A percentile compares a stretch with the other conserved stretches of the same genome.
Evolutionary conservation across 2,113 vertebrate species (phyloP).

Genomic region (Pseudorectes ferrugineus): DNA sequence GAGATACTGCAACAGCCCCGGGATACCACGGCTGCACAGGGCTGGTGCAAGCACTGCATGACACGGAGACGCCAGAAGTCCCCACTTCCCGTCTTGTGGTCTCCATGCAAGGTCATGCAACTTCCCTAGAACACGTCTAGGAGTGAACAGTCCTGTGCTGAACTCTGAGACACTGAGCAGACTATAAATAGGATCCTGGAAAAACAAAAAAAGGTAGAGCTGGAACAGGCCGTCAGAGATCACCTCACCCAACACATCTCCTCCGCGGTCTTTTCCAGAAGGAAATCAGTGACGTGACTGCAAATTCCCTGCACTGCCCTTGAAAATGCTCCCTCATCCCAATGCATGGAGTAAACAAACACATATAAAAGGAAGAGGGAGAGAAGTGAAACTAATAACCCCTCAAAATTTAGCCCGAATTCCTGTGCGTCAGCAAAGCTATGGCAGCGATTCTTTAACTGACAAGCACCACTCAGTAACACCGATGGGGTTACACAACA

Average conservation of each 20-base stretch:
- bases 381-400: background rate
- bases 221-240: background rate
- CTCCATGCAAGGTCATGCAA: background rate
- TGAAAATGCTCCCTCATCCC: background rate
- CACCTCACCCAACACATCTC: background rate
- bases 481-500: background rate
- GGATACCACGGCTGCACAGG: background rate
- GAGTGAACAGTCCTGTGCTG: background rate
- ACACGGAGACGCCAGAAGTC: background rate
- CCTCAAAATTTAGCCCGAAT: background rate
- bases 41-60: background rate
- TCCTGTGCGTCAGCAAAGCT: background rate
- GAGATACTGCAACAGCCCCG: background rate
- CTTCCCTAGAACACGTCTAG: background rate
- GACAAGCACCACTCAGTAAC: background rate
- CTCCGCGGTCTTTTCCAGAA: background rate
- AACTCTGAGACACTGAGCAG: background rate
- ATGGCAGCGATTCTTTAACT: accelerated
- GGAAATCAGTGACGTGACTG: background rate
- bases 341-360: background rate
- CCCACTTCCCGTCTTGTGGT: background rate
- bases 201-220: background rate
- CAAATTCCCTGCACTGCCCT: background rate
- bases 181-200: background rate
- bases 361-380: background rate